Evolutionary conservation across 2,113 vertebrate genomes (phyloP), one percentile per base, ranked within the genome.

Genomic region (Hemicordylus capensis): DNA sequence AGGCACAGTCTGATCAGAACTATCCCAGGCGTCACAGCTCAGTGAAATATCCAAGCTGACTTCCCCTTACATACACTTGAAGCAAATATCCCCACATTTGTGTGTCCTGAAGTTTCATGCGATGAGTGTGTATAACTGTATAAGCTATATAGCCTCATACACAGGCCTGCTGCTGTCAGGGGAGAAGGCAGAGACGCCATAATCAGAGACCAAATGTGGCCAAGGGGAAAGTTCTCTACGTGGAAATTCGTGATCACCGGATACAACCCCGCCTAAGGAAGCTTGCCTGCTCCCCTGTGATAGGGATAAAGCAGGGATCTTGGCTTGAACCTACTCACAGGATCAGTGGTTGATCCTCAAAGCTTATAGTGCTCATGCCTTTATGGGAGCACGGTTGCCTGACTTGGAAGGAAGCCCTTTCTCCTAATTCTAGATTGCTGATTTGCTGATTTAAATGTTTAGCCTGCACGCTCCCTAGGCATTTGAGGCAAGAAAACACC

Each of bases 11-110:
- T 88, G 87, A 89, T 96, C 93, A 73, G 54, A 76, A 80, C 37
- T 83, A 91, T 94, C 91, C 92, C 83, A 56, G 59, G 58, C 77
- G 84, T 93, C 91, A 88, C 70, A 83, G 76, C 37, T 37, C 86
- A 66, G 73, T 86, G 89, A 94, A 94, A 94, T 94, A 96, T 95
- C 37, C 37, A 86, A 95, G 59, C 3, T 92, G 95, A 96, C 95
- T 96, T 93, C 39, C 39, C 76, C 91, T 87, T 90, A 84, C 76
- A 81, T 81, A 46, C 10, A 51, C 34, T 63, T 85, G 64, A 86
- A 93, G 80, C 80, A 92, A 89, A 85, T 89, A 88, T 87, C 44
- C 63, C 85, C 76, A 28, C 81, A 69, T 90, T 92, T 61, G 44
- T 86, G 74, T 72, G 46, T 95, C 89, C 87, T 90, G 90, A 93